These are phyloP conservation scores for Ophraella communa DNA, from an alignment of 2,888 invertebrate species.

Conservation along the genomic window DNA sequence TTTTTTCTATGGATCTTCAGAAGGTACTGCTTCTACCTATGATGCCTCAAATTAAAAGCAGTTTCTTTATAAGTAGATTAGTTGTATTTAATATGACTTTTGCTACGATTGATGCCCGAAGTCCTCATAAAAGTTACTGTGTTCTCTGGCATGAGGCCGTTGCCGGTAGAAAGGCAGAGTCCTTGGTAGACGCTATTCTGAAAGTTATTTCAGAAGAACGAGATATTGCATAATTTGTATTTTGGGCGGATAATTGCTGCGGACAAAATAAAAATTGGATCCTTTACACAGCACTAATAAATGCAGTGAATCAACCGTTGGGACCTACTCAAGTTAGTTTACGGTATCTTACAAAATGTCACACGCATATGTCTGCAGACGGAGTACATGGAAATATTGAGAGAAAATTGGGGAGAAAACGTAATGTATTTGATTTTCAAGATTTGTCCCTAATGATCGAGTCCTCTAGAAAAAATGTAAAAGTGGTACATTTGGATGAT, in stretches of 20 bases:
- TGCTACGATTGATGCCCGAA: too few species aligned
- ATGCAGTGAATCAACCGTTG: slow-evolving; percentile 18
- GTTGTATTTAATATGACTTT: too few species aligned
- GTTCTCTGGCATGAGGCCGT: too few species aligned
- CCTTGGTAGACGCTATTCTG: too few species aligned
- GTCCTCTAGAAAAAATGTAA: too few species aligned
- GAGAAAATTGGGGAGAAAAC: neutral
- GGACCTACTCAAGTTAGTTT: slow-evolving; percentile 23
- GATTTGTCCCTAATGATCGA: too few species aligned
- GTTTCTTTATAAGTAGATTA: too few species aligned
- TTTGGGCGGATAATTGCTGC: slow-evolving; percentile 31
- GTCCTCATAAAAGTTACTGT: too few species aligned
- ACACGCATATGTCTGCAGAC: slow-evolving; percentile 30
- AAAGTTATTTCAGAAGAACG: too few species aligned
- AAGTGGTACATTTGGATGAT: too few species aligned
- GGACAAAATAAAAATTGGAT: slow-evolving; percentile 10
- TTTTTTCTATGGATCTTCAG: slow-evolving; percentile 33
- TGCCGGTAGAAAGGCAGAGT: too few species aligned
- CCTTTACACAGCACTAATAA: slow-evolving; percentile 19
- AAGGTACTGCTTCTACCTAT: slow-evolving; percentile 32
- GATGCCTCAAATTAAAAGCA: slow-evolving; percentile 20
- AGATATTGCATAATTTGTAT: slow-evolving; percentile 5
- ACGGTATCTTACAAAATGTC: slow-evolving; percentile 30
- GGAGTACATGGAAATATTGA: slow-evolving; percentile 25
- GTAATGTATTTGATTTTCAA: slow-evolving; percentile 15